Conservation (phyloP, 2,888 invertebrate genomes). For the Chrysina gloriosa region DNA sequence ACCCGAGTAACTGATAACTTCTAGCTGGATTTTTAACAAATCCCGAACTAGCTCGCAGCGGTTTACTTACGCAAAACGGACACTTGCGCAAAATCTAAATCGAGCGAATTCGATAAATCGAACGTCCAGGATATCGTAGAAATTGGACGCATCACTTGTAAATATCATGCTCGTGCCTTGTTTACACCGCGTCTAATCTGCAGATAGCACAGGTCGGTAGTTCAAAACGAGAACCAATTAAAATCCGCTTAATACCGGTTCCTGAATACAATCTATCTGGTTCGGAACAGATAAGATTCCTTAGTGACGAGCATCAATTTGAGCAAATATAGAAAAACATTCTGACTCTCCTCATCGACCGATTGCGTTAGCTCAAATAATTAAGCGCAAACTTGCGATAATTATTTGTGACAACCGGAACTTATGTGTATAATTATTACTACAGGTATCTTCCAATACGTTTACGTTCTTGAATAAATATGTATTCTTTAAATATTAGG, state of each 20-base stretch:
- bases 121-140: too few relatives aligned
- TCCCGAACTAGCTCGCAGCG: too few relatives aligned
- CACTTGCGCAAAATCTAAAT: too few relatives aligned
- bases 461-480: too few relatives aligned
- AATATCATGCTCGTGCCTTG: not conserved
- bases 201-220: not conserved
- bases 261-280: not conserved
- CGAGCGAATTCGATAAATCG: too few relatives aligned
- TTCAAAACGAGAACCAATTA: slow-evolving; percentile 10
- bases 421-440: not conserved
- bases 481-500: too few relatives aligned
- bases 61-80: too few relatives aligned
- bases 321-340: not conserved
- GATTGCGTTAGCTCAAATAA: not conserved
- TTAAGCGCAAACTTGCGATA: not conserved
- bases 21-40: too few relatives aligned
- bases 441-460: too few relatives aligned
- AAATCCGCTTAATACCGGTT: slow-evolving; percentile 14
- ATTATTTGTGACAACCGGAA: not conserved
- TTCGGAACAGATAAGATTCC: not conserved
- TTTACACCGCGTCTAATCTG: not conserved
- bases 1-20: too few relatives aligned
- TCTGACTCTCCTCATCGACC: not conserved
- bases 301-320: too few relatives aligned
- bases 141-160: not conserved